Base-by-base conservation (phyloP, 2,797 vertebrate genomes). In the Phrynocephalus forsythii region DNA sequence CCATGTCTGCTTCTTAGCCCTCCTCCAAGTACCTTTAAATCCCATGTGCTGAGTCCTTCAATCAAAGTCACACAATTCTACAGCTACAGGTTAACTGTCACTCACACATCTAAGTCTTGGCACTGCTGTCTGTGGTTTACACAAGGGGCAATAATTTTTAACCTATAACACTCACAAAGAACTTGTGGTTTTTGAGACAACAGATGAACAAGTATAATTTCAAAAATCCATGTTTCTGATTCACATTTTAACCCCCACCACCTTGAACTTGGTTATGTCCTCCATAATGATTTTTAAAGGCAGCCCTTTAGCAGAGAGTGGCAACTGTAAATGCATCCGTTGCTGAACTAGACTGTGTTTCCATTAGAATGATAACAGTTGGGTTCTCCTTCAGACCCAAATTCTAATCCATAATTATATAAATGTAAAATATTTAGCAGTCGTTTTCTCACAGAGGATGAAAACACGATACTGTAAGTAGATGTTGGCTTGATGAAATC, bases 131-230 rank as follows among this genome's bases (percentile, higher is more conserved):
- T 87, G 20, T 90, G 86, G 71, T 78, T 91, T 85, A 92, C n/a
- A 88, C 66, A 48, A 13, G 48, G 89, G 94, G 88, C 77, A 91
- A 86, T 83, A 38, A 91, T 88, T 88, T 90, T 91, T 87, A 94
- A 88, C 88, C 84, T 88, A 66, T 85, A 89, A 81, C 67, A 85
- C 88, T 89, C 78, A 75, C 24, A 5, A 92, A 66, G 48, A 91
- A 87, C 18, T 89, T 92, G 48, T 56, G 52, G 5, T 83, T 90
- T 83, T 92, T 86, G 69, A 91, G 90, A 85, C 87, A 88, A 85
- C 69, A 85, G 79, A 63, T 15, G 22, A 85, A 80, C 89, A 83
- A 79, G 68, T 50, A n/a, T 71, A 28, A 86, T 44, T 85, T 77
- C 63, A 60, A 87, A 56, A 75, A 87, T 81, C 26, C 48, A 11